phyloP scores from a whole-genome alignment of 2,797 vertebrate species.

The Clarias laeviceps region DNA sequence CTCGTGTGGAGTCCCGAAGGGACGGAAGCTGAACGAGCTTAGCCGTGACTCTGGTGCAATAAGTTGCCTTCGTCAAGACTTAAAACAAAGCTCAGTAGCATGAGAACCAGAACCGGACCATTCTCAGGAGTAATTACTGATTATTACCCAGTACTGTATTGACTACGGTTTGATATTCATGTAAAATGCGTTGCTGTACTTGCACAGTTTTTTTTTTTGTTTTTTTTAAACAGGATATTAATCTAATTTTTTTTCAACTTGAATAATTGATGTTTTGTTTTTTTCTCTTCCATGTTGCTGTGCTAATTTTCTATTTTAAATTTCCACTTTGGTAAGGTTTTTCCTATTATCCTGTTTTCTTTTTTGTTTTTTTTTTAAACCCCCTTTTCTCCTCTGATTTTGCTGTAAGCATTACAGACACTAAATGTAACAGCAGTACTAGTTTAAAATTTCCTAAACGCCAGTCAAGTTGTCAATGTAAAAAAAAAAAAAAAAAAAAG shows the following conservation, averaged over 20 bases:
- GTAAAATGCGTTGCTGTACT: conserved; percentile 86
- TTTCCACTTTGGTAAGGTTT: conserved; percentile 53
- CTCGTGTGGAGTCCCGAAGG: background rate
- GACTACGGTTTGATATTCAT: conserved; percentile 75
- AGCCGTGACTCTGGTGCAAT: conserved; percentile 32
- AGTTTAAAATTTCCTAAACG: conserved; percentile 56
- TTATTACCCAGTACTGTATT: conserved; percentile 82
- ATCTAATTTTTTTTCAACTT: conserved; percentile 63
- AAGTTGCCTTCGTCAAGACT: conserved; percentile 59
- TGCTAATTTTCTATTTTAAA: conserved; percentile 57
- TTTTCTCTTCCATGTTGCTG: conserved; percentile 41
- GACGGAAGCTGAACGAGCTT: conserved; percentile 1
- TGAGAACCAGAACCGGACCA: conserved; percentile 75
- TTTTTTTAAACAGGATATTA: conserved; percentile 54
- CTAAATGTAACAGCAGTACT: conserved; percentile 1
- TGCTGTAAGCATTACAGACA: conserved; percentile 64
- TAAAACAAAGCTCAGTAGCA: conserved; percentile 64
- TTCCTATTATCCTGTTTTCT: conserved; percentile 58
- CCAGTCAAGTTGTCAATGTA: conserved; percentile 62
- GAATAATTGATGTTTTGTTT: conserved; percentile 75
- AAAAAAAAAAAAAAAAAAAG: conserved; percentile 64
- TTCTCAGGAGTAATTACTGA: conserved; percentile 84
- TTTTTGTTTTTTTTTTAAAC: conserved; percentile 59
- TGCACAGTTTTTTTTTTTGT: conserved; percentile 78
- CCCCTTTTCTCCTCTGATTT: conserved; percentile 57